phyloP scores from a whole-genome alignment of 2,113 vertebrate species.

The Scartelaos histophorus region DNA sequence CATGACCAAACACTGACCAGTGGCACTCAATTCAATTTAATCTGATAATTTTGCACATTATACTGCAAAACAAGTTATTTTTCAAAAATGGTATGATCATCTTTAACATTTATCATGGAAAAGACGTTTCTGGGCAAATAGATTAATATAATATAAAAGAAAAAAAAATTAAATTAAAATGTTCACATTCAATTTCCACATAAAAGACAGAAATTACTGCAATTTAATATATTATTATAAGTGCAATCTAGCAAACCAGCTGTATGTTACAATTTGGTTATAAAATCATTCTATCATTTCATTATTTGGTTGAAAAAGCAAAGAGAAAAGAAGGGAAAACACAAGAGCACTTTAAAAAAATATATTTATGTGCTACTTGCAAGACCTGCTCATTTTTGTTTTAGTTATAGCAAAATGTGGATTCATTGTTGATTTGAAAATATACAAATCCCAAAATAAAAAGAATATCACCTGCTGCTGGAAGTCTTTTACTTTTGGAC shows the following conservation, averaged over 20 bases:
- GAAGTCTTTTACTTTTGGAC: conserved; percentile 55
- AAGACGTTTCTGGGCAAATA: conserved; percentile 10
- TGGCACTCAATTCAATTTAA: conserved; percentile 54
- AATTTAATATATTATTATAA: conserved; percentile 38
- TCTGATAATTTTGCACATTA: conserved; percentile 37
- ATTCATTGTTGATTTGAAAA: conserved; percentile 21
- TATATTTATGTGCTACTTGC: conserved; percentile 47
- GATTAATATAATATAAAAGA: conserved; percentile 17
- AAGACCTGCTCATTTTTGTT: conserved; percentile 43
- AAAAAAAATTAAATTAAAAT: background rate
- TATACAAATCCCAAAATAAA: conserved; percentile 29
- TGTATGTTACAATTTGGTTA: conserved; percentile 19
- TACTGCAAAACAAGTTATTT: conserved; percentile 48
- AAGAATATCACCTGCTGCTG: conserved; percentile 18
- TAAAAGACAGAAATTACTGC: conserved; percentile 41
- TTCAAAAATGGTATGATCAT: conserved; percentile 38
- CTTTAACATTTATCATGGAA: conserved; percentile 39
- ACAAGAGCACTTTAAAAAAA: conserved; percentile 29
- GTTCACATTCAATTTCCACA: conserved; percentile 12
- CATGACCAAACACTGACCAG: conserved; percentile 25
- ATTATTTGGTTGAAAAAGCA: conserved; percentile 13
- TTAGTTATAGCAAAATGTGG: conserved; percentile 39
- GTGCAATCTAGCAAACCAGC: conserved; percentile 45
- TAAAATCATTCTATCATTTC: conserved; percentile 23
- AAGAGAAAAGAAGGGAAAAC: conserved; percentile 15